phyloP scores from a whole-genome alignment of 2,797 vertebrate species.

The Trichosurus vulpecula region DNA sequence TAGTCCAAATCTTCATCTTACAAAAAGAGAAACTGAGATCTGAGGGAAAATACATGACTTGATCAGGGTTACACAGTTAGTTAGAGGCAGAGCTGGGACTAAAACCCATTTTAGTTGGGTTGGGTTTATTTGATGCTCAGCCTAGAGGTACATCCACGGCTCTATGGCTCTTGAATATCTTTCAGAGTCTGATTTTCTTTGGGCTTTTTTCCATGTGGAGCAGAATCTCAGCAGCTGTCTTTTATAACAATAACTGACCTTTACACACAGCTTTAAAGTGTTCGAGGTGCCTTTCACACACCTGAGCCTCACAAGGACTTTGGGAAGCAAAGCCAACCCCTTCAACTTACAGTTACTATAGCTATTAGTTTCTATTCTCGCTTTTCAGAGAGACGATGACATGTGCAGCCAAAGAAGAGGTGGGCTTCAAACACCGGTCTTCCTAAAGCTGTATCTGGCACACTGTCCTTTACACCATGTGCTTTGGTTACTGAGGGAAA shows the following conservation, averaged over 20 bases:
- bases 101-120: not conserved
- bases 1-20: not conserved
- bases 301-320: not conserved
- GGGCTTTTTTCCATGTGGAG: not conserved
- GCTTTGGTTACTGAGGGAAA: not conserved
- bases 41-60: not conserved
- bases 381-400: not conserved
- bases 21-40: not conserved
- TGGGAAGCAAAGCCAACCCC: not conserved
- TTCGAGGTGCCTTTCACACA: not conserved
- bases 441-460: not conserved
- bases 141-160: not conserved
- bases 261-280: not conserved
- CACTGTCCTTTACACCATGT: not conserved
- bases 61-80: not conserved
- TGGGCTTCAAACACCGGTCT: not conserved
- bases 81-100: not conserved
- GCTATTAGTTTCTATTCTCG: not conserved
- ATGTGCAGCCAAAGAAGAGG: not conserved
- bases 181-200: not conserved
- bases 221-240: not conserved
- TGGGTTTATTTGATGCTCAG: not conserved
- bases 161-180: not conserved
- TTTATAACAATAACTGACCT: not conserved
- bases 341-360: not conserved